A percentile compares a stretch with the other conserved stretches of the same genome.
Evolutionary conservation across 2,888 invertebrate species (phyloP).

Genomic region (Caenorhabditis imperialis): DNA sequence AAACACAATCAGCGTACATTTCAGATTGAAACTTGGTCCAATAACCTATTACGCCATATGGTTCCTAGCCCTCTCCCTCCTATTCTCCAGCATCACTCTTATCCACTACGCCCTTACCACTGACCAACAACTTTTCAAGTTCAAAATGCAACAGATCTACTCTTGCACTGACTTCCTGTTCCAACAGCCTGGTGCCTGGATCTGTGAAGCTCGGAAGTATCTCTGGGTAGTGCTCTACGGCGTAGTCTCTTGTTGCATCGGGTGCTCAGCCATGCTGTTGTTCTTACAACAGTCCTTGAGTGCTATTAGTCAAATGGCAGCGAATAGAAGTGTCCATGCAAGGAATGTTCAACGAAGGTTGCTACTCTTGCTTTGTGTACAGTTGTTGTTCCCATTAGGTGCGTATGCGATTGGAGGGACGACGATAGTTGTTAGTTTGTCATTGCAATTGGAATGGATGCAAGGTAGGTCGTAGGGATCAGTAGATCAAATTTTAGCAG

Average conservation of each 20-base stretch:
- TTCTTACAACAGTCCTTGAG: slow-evolving; percentile 29
- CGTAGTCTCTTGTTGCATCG: slow-evolving; percentile 23
- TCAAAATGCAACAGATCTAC: slow-evolving; percentile 6
- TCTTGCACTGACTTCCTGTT: slow-evolving; percentile 29
- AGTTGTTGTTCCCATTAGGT: slow-evolving; percentile 27
- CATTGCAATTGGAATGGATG: slow-evolving; percentile 28
- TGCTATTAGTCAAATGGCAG: slow-evolving; percentile 32
- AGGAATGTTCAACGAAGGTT: slow-evolving; percentile 26
- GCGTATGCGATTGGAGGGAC: slow-evolving; percentile 36
- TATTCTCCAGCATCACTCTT: slow-evolving; percentile 13
- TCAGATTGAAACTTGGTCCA: slow-evolving; percentile 15
- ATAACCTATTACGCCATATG: slow-evolving; percentile 25
- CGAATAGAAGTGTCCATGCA: slow-evolving; percentile 19
- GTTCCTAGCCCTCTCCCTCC: slow-evolving; percentile 2
- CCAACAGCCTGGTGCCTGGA: slow-evolving; percentile 19
- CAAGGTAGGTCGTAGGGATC: too few relatives aligned
- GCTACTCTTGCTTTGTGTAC: slow-evolving; percentile 20
- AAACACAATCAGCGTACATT: background rate
- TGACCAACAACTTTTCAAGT: slow-evolving; percentile 7
- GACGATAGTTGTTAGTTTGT: slow-evolving; percentile 30
- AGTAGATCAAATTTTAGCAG: too few relatives aligned
- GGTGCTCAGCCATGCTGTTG: slow-evolving; percentile 12
- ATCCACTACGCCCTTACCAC: slow-evolving; percentile 21
- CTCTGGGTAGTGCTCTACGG: slow-evolving; percentile 29
- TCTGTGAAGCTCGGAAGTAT: slow-evolving; percentile 26